Evolutionary conservation across 2,797 vertebrate species (phyloP).

Genomic region (Lindbergichthys nudifrons): DNA sequence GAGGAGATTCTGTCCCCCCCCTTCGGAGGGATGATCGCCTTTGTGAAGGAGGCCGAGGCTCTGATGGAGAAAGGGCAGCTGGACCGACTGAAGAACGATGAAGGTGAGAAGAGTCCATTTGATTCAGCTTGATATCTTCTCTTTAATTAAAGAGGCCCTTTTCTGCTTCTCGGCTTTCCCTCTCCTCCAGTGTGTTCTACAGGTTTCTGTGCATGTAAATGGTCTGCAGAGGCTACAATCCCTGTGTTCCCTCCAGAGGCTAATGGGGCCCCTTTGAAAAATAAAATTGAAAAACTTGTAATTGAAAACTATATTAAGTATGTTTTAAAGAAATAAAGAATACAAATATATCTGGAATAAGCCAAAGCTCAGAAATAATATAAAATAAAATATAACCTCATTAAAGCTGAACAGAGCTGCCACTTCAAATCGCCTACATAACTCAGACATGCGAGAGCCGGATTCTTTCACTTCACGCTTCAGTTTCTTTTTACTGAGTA

Average conservation of each 20-base stretch:
- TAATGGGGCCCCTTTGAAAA: no score
- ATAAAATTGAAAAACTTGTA: not conserved
- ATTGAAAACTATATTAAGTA: not conserved
- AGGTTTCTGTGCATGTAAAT: no score
- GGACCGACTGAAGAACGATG: slow-evolving; percentile 91
- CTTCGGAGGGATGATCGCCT: slow-evolving; percentile 93
- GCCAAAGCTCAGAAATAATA: not conserved
- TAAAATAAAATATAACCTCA: not conserved
- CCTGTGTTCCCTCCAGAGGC: no score
- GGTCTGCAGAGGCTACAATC: no score
- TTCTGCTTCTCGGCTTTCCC: no score
- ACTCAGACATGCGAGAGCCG: not conserved
- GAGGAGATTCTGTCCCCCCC: slow-evolving; percentile 92
- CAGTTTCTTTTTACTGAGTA: slow-evolving; percentile 40
- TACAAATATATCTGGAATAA: no score
- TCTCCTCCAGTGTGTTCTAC: no score
- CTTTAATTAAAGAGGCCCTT: not conserved
- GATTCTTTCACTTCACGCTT: slow-evolving; percentile 1
- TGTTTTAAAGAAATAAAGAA: not conserved
- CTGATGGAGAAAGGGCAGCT: slow-evolving; percentile 92
- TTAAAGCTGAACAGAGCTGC: not conserved
- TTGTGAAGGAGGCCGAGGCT: slow-evolving; percentile 93
- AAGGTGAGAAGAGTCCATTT: slow-evolving; percentile 79
- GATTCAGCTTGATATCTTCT: not conserved
- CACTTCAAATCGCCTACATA: not conserved